Conservation (phyloP, 2,888 invertebrate genomes). For the Coleophora deauratella region DNA sequence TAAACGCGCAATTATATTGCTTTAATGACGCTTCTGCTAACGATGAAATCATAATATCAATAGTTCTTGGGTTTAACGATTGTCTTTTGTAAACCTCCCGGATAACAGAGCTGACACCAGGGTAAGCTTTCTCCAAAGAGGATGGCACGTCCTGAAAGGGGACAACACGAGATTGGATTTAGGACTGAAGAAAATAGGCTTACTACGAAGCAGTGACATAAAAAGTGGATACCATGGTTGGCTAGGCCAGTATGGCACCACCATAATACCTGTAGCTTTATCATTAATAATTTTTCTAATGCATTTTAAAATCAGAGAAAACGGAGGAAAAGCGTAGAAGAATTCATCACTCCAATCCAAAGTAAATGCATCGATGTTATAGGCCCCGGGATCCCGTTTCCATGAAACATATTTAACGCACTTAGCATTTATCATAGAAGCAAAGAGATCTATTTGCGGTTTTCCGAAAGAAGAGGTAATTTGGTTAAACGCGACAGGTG, state of each 20-base stretch:
- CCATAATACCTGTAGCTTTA: constrained; percentile 4
- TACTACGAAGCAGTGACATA: no score
- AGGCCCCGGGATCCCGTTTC: constrained; percentile 8
- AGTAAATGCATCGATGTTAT: no score
- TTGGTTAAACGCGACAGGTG: no score
- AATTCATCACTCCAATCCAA: no score
- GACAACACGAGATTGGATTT: neutral
- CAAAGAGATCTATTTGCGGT: constrained; percentile 10
- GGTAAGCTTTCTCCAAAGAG: neutral
- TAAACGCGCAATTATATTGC: no score
- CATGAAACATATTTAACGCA: constrained; percentile 10
- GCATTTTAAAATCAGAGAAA: constrained; percentile 4
- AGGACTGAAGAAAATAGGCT: neutral
- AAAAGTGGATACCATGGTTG: no score
- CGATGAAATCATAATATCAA: no score
- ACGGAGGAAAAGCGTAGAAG: constrained; percentile 9
- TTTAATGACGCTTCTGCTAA: no score
- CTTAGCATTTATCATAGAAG: constrained; percentile 5
- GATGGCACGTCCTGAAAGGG: neutral
- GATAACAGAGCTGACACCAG: neutral
- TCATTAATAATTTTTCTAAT: constrained; percentile 3
- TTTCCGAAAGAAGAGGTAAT: no score
- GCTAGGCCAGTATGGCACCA: constrained; percentile 2
- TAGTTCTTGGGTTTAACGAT: no score
- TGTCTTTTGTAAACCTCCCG: no score